phyloP scores from a whole-genome alignment of 1,140 invertebrate species.

The Mamestra configurata region DNA sequence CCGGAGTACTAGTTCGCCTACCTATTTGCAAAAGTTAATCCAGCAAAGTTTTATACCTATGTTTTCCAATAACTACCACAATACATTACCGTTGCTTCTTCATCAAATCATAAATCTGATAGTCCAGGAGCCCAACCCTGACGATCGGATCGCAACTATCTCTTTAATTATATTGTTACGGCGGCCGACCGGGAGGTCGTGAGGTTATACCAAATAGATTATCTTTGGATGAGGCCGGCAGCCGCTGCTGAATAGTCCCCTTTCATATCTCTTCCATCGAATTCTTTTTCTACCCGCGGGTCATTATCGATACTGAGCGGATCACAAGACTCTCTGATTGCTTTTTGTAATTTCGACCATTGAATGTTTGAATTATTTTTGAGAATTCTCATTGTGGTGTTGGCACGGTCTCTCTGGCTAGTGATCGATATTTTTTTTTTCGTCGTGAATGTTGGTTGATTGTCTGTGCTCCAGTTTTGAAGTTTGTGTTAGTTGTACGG shows the following conservation, averaged over 20 bases:
- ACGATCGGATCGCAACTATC: conserved; percentile 72
- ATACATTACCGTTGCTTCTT: conserved; percentile 35
- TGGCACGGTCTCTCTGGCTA: conserved; percentile 63
- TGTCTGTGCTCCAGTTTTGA: conserved; percentile 44
- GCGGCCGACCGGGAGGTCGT: conserved; percentile 79
- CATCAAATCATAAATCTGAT: conserved; percentile 43
- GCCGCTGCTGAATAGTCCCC: conserved; percentile 82
- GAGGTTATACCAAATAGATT: conserved; percentile 87
- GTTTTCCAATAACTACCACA: conserved; percentile 17
- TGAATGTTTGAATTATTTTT: conserved; percentile 73
- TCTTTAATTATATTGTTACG: conserved; percentile 88
- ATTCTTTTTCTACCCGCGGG: conserved; percentile 71
- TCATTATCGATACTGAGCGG: conserved; percentile 64
- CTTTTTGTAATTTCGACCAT: conserved; percentile 82
- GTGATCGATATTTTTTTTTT: conserved; percentile 57
- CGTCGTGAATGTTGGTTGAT: conserved; percentile 51
- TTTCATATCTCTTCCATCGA: conserved; percentile 80
- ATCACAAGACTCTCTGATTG: conserved; percentile 77
- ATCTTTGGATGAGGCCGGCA: conserved; percentile 83
- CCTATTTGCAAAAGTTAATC: not conserved
- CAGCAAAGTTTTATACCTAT: not conserved
- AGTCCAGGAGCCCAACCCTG: conserved; percentile 39
- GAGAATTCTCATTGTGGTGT: conserved; percentile 72
- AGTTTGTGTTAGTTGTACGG: conserved; percentile 17
- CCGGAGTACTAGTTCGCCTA: not conserved